A percentile compares a stretch with the other conserved stretches of the same genome.
phyloP scores from a whole-genome alignment of 2,888 invertebrate genomes.

The Parnassius apollo region DNA sequence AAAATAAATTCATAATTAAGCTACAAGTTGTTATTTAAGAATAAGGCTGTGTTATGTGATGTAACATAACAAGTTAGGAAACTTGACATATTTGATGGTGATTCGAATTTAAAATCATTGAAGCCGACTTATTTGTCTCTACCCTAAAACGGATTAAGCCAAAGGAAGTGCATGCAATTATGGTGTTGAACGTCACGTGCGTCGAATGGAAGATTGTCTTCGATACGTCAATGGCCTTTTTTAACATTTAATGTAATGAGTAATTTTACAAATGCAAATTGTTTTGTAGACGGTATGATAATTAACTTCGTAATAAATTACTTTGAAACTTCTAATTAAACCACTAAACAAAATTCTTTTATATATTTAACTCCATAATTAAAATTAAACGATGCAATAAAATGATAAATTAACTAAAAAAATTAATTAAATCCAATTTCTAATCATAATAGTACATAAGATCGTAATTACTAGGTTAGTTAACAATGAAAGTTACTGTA shows the following conservation, averaged over 20 bases:
- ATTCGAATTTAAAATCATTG: conserved; percentile 46
- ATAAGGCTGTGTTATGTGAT: neutral
- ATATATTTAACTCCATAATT: too few relatives aligned
- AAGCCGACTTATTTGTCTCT: conserved; percentile 57
- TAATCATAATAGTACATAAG: too few relatives aligned
- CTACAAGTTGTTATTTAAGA: neutral
- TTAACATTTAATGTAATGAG: neutral
- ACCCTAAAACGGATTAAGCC: conserved; percentile 52
- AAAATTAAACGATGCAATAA: too few relatives aligned
- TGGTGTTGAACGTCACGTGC: conserved; percentile 51
- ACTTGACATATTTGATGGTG: conserved; percentile 25
- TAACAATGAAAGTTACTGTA: too few relatives aligned
- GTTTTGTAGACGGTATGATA: too few relatives aligned
- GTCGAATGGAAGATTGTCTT: conserved; percentile 43
- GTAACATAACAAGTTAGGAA: conserved; percentile 53
- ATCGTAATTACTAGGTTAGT: too few relatives aligned
- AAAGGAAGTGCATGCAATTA: conserved; percentile 68
- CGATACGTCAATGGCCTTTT: conserved; percentile 9
- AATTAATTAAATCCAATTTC: neutral
- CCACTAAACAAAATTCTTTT: too few relatives aligned
- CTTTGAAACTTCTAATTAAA: too few relatives aligned
- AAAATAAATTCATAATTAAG: too few relatives aligned
- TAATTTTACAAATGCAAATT: too few relatives aligned
- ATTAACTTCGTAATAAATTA: too few relatives aligned
- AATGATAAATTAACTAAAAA: neutral